phyloP scores from a whole-genome alignment of 2,797 vertebrate species.

The Pseudochirops cupreus region DNA sequence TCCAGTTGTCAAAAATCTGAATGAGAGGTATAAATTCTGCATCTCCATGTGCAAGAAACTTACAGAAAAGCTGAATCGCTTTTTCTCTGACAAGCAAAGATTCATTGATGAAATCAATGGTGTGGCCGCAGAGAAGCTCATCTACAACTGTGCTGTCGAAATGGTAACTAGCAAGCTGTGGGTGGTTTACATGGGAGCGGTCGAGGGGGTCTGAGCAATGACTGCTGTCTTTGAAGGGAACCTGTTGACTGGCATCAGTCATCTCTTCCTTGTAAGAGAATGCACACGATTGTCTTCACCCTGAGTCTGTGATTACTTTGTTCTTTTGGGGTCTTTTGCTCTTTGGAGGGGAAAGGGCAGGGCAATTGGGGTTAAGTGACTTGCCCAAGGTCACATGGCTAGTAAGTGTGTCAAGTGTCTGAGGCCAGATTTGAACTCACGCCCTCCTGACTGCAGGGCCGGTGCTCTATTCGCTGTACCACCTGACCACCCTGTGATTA shows the following conservation, averaged over 20 bases:
- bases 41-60: conserved; percentile 95
- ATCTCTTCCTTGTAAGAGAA: background rate
- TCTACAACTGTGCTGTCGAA: conserved; percentile 97
- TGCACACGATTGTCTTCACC: background rate
- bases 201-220: background rate
- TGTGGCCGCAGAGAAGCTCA: conserved; percentile 97
- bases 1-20: conserved; percentile 96
- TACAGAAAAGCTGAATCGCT: conserved; percentile 95
- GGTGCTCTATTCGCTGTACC: too few species aligned
- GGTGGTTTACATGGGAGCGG: background rate
- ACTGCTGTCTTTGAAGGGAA: background rate
- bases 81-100: conserved; percentile 98
- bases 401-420: too few species aligned
- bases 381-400: too few species aligned
- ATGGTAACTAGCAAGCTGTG: conserved; percentile 89
- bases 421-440: too few species aligned
- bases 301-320: background rate
- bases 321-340: background rate
- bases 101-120: conserved; percentile 99
- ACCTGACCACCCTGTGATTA: background rate
- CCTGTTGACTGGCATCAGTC: background rate
- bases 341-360: too few species aligned
- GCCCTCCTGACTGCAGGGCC: too few species aligned
- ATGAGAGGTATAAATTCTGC: conserved; percentile 97
- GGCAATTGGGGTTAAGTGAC: too few species aligned